Conservation (phyloP, 2,113 vertebrate species). For the Chrysemys picta region DNA sequence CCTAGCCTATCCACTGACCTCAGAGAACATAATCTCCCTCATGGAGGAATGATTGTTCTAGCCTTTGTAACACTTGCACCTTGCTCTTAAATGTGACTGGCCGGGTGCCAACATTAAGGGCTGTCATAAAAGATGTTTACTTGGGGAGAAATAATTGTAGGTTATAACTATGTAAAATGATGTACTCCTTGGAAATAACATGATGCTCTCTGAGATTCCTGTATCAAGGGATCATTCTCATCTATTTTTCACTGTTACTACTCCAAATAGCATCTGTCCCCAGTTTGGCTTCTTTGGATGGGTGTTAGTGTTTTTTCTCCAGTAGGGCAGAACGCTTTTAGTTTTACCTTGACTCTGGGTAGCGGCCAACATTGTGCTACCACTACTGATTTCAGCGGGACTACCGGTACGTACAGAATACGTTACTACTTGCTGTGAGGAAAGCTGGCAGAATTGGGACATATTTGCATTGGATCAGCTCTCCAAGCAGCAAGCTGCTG, state of each 20-base stretch:
- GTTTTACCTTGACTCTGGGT: background rate
- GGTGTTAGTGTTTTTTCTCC: background rate
- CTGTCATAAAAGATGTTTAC: background rate
- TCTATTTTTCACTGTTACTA: background rate
- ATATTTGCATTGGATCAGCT: slow-evolving; percentile 23
- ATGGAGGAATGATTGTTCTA: background rate
- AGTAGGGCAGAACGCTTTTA: background rate
- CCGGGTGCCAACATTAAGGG: background rate
- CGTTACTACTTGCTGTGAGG: background rate
- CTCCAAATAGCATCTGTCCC: background rate
- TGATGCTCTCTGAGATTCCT: background rate
- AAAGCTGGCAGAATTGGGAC: background rate
- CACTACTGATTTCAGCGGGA: background rate
- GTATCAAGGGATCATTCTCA: background rate
- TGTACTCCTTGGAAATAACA: fast-evolving
- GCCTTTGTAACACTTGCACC: background rate
- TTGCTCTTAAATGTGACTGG: background rate
- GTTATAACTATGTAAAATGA: background rate
- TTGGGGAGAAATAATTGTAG: background rate
- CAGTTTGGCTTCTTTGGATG: background rate
- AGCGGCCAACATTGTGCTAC: background rate
- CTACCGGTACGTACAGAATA: background rate
- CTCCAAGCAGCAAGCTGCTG: slow-evolving; percentile 21
- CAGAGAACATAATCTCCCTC: background rate
- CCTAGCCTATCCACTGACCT: background rate